These are phyloP conservation scores for Maconellicoccus hirsutus DNA, from an alignment of 1,140 invertebrate genomes.

Conservation along the genomic window DNA sequence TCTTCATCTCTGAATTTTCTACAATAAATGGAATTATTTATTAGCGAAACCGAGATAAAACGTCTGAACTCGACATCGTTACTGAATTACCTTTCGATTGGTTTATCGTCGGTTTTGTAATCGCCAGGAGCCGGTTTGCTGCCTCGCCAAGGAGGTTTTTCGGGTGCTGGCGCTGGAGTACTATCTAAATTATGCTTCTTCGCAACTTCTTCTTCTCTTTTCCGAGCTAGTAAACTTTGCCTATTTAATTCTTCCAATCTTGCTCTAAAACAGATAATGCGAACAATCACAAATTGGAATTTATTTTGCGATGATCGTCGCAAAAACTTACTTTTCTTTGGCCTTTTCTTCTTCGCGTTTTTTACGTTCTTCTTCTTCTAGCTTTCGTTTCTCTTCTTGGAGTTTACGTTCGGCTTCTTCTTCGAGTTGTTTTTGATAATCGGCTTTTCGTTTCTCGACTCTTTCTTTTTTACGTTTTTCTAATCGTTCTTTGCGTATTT, in stretches of 20 bases:
- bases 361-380: conserved; percentile 32
- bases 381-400: conserved; percentile 28
- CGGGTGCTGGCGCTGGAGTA: too few species aligned
- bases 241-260: conserved; percentile 51
- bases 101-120: neutral
- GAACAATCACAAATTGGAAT: too few species aligned
- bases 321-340: neutral
- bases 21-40: too few species aligned
- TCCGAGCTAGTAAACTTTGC: conserved; percentile 51
- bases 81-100: neutral
- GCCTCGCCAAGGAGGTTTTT: conserved; percentile 38
- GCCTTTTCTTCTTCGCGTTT: conserved; percentile 3
- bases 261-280: conserved; percentile 36
- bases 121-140: neutral
- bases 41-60: too few species aligned
- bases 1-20: too few species aligned
- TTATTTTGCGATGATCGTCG: too few species aligned
- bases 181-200: conserved; percentile 37
- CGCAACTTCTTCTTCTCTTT: conserved; percentile 59
- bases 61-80: too few species aligned
- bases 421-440: conserved; percentile 46
- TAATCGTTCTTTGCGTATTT: conserved; percentile 59
- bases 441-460: conserved; percentile 50
- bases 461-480: conserved; percentile 62
- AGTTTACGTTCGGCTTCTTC: conserved; percentile 42